Percentiles rank a stretch among this genome's conserved stretches.
Conservation (phyloP, 2,113 vertebrate species). For the Ailurus styani region DNA sequence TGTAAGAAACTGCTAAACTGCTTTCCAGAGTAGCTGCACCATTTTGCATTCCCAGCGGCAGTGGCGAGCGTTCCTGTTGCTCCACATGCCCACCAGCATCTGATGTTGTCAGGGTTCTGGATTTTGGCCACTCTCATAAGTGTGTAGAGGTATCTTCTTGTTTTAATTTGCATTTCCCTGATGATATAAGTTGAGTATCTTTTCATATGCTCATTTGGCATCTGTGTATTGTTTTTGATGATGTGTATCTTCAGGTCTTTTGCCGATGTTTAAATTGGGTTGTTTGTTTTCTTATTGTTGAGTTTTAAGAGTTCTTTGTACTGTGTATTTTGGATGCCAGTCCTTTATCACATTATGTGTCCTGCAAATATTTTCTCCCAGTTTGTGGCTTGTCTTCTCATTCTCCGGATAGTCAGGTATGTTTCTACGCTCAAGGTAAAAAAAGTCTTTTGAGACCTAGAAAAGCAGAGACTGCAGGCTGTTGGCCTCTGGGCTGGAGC, state of each 20-base stretch:
- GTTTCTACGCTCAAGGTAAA: not conserved
- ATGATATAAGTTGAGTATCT: not conserved
- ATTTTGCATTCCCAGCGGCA: not conserved
- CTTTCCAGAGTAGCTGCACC: not conserved
- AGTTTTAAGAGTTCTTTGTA: not conserved
- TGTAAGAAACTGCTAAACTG: not conserved
- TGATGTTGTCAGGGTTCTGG: not conserved
- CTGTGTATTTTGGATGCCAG: not conserved
- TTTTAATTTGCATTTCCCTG: not conserved
- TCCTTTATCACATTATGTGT: not conserved
- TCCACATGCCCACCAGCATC: not conserved
- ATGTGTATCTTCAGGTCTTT: not conserved
- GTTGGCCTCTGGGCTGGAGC: not conserved
- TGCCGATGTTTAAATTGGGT: not conserved
- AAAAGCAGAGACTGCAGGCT: not conserved
- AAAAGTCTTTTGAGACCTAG: not conserved
- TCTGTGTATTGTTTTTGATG: not conserved
- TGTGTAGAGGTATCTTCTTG: not conserved
- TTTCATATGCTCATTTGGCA: not conserved
- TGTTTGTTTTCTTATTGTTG: not conserved
- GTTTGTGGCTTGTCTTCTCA: not conserved
- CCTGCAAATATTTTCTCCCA: not conserved
- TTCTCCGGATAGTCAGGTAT: not conserved
- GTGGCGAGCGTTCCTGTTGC: rapidly evolving
- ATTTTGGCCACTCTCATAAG: not conserved